Evolutionary conservation across 2,797 vertebrate species (phyloP).

Genomic region (Tympanoctomys barrerae): DNA sequence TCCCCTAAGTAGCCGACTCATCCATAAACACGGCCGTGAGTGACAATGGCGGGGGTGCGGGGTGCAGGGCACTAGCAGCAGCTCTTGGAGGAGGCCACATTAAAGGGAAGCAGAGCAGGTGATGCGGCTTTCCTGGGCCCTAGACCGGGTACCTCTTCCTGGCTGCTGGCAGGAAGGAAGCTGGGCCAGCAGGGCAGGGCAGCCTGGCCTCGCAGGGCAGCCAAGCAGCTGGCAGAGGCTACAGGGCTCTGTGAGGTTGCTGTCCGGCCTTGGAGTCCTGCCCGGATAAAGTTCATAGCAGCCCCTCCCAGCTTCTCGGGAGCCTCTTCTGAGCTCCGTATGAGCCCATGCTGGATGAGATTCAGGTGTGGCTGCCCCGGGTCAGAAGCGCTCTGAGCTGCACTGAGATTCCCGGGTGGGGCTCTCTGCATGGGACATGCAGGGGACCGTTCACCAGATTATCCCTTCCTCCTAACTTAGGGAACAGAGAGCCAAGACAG

Average conservation of each 20-base stretch:
- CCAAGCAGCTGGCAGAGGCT: neutral
- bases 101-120: neutral
- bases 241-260: neutral
- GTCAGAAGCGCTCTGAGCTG: neutral
- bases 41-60: neutral
- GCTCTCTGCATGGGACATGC: neutral
- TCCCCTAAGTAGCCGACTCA: neutral
- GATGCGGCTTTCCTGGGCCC: neutral
- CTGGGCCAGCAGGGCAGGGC: neutral
- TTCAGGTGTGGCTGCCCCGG: neutral
- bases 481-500: neutral
- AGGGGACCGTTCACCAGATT: conserved; percentile 1
- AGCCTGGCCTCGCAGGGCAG: neutral
- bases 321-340: neutral
- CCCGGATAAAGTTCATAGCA: neutral
- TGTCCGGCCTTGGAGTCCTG: neutral
- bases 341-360: neutral
- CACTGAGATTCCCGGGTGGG: neutral
- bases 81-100: neutral
- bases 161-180: neutral
- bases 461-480: neutral
- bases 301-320: neutral
- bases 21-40: neutral
- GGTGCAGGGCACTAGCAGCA: neutral
- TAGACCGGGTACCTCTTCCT: neutral